phyloP scores from a whole-genome alignment of 2,797 vertebrate genomes.

The Natrix natrix region DNA sequence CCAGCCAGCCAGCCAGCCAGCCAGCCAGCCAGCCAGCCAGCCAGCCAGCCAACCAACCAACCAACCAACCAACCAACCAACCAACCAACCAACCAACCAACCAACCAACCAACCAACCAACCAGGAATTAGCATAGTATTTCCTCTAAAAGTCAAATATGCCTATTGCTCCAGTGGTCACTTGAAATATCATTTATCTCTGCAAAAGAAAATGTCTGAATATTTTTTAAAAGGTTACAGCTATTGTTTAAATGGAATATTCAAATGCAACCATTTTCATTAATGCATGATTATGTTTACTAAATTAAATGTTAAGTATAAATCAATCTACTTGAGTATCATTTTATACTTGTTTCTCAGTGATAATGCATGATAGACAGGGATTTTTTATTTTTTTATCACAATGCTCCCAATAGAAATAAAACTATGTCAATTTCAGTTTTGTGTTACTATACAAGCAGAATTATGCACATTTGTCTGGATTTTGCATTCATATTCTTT shows the following conservation, averaged over 20 bases:
- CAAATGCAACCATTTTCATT: conserved; percentile 38
- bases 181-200: not conserved
- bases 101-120: not conserved
- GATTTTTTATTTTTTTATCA: not conserved
- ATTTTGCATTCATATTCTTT: not conserved
- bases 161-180: not conserved
- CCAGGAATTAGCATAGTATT: not conserved
- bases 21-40: too few relatives aligned
- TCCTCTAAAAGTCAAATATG: not conserved
- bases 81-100: too few relatives aligned
- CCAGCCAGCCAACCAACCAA: not conserved
- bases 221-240: conserved; percentile 74
- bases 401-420: not conserved
- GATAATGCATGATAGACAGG: not conserved
- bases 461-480: not conserved
- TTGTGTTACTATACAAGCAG: not conserved
- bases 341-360: not conserved
- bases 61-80: not conserved
- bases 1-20: too few relatives aligned
- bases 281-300: conserved; percentile 47
- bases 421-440: not conserved
- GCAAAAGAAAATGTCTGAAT: not conserved
- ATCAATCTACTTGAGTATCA: not conserved
- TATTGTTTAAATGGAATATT: conserved; percentile 71
- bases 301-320: not conserved